These are phyloP conservation scores for Meteorus cinctellus DNA, from an alignment of 2,888 invertebrate genomes.

Conservation along the genomic window DNA sequence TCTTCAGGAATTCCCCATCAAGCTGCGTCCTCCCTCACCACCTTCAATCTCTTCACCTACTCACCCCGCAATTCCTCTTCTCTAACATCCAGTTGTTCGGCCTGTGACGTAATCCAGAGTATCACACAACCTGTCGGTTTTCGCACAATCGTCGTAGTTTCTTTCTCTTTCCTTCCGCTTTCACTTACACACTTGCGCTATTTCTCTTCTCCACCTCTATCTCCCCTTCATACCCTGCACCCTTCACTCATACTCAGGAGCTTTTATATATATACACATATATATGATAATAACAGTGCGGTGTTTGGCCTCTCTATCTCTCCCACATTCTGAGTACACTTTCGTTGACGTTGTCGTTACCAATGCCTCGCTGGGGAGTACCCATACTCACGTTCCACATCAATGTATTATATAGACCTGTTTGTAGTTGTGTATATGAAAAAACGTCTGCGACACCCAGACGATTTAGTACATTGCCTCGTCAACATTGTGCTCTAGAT, in stretches of 20 bases:
- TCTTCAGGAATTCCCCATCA: conserved; percentile 74
- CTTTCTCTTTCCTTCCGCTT: conserved; percentile 30
- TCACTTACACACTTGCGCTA: not conserved
- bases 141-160: conserved; percentile 37
- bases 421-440: conserved; percentile 6
- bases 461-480: conserved; percentile 18
- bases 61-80: conserved; percentile 23
- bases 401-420: not conserved
- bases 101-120: conserved; percentile 64
- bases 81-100: conserved; percentile 75
- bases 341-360: conserved; percentile 8
- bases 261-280: not conserved
- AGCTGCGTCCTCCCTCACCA: conserved; percentile 29
- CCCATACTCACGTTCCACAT: conserved; percentile 35
- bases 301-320: conserved; percentile 2
- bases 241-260: not conserved
- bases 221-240: conserved; percentile 26
- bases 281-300: not conserved
- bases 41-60: conserved; percentile 17
- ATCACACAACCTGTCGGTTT: conserved; percentile 63
- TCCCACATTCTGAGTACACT: not conserved
- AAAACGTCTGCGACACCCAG: conserved; percentile 13
- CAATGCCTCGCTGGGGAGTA: conserved; percentile 39
- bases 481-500: conserved; percentile 51
- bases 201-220: conserved; percentile 19